Conservation (phyloP, 2,888 invertebrate genomes). For the Dermolepida albohirtum region DNA sequence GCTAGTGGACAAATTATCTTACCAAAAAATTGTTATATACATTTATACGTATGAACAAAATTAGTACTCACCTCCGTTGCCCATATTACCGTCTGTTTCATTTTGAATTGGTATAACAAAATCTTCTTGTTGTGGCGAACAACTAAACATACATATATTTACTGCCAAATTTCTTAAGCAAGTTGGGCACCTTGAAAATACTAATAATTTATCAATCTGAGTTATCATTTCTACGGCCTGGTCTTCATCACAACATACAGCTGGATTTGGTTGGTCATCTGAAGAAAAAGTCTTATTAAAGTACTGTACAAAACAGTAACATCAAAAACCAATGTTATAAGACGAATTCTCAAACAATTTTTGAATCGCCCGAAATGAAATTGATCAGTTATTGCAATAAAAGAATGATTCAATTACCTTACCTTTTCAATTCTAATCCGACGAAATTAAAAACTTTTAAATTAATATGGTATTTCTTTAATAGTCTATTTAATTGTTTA, state of each 20-base stretch:
- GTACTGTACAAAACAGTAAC: too few species aligned
- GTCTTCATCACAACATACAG: conserved; percentile 72
- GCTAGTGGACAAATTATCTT: conserved; percentile 34
- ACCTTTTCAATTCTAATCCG: too few species aligned
- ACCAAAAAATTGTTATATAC: too few species aligned
- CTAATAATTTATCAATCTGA: conserved; percentile 72
- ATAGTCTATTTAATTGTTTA: too few species aligned
- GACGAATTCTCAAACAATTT: too few species aligned
- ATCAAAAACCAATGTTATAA: too few species aligned
- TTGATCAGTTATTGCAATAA: too few species aligned
- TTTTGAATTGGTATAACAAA: conserved; percentile 59
- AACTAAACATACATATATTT: conserved; percentile 85
- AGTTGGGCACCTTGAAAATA: conserved; percentile 84
- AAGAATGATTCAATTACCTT: too few species aligned
- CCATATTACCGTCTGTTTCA: conserved; percentile 29
- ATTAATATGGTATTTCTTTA: too few species aligned
- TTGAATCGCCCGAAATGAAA: too few species aligned
- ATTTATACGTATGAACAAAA: not conserved
- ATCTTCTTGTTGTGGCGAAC: conserved; percentile 77
- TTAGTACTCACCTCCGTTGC: conserved; percentile 38
- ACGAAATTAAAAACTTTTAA: too few species aligned
- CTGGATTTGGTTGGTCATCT: conserved; percentile 56
- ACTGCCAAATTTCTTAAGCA: conserved; percentile 82
- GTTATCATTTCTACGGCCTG: conserved; percentile 69
- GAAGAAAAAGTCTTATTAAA: not conserved